These are phyloP conservation scores for Grallaria varia DNA, from an alignment of 2,113 vertebrate species.

Conservation along the genomic window DNA sequence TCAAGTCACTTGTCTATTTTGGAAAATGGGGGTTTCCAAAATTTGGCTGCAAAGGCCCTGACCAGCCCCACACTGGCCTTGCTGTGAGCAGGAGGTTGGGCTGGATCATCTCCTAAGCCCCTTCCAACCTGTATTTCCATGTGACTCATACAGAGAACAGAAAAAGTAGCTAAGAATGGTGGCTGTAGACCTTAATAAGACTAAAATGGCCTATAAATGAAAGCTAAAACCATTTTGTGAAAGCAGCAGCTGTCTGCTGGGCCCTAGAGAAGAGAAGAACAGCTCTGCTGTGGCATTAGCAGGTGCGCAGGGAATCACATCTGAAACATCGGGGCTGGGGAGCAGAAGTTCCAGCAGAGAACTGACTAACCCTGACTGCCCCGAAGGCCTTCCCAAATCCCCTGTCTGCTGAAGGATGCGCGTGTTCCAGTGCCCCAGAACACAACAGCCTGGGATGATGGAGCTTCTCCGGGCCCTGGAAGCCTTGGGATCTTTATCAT, in stretches of 20 bases:
- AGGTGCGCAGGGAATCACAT: not conserved
- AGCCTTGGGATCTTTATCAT: not conserved
- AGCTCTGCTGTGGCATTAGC: not conserved
- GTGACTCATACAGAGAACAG: not conserved
- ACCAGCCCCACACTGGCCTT: not conserved
- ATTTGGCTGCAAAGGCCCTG: not conserved
- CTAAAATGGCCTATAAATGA: not conserved
- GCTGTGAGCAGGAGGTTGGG: not conserved
- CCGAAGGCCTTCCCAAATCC: not conserved
- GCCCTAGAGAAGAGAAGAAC: not conserved
- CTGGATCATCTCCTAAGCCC: not conserved
- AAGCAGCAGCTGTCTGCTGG: not conserved
- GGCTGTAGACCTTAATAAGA: not conserved
- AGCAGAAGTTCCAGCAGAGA: not conserved
- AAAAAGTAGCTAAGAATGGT: not conserved
- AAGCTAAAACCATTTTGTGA: not conserved
- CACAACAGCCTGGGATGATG: accelerated
- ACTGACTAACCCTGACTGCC: not conserved
- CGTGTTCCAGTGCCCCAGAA: not conserved
- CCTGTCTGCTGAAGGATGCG: not conserved
- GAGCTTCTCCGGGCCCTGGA: not conserved
- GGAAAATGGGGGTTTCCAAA: not conserved
- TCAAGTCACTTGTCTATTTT: too few relatives aligned
- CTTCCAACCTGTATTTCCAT: not conserved
- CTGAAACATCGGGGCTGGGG: not conserved